Evolutionary conservation across 2,888 invertebrate species (phyloP), one percentile per base, ranked within the genome.

Genomic region (Drosophila flavopinicola): DNA sequence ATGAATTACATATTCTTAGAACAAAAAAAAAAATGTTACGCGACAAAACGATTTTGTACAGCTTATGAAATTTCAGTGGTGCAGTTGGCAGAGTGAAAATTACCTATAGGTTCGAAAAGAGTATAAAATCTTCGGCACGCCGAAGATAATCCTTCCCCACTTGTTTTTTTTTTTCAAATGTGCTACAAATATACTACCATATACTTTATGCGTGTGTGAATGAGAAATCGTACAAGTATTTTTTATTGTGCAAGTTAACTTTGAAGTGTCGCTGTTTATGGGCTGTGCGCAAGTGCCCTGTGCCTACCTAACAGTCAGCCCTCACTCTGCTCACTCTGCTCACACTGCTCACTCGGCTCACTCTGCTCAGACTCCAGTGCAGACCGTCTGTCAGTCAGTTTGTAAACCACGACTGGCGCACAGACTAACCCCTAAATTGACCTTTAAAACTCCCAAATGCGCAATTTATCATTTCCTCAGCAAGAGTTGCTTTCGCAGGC

Each of bases 381-480:
- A n/a, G n/a, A n/a, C 48, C 52, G 54, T 39, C 74, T 64, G 71
- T 74, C 71, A 63, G 77, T 75, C 79, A 72, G 66, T 41, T 74
- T 66, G 71, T 72, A 64, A 64, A 64, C 71, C 63, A 54, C 63
- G 47, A 65, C 33, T 45, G 39, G 52, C 74, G 54, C 65, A 61
- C 68, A 68, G 78, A 80, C 59, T 88, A 80, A 88, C 88, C 90
- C 90, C 89, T 89, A 89, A 90, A 88, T 85, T 89, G 88, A 89
- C 89, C 88, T 80, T 88, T 89, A 90, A 89, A 87, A 87, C 87
- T 90, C 89, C 89, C 89, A 89, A 89, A 89, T 88, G 88, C 84
- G 85, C 89, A 88, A 90, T 90, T 90, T 89, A 90, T 90, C 89
- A 89, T 89, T 88, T 89, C 79, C 78, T 75, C 82, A 24, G 35